A percentile compares a stretch with the other conserved stretches of the same genome.
phyloP scores from a whole-genome alignment of 2,797 vertebrate species.

The Falco rusticolus region DNA sequence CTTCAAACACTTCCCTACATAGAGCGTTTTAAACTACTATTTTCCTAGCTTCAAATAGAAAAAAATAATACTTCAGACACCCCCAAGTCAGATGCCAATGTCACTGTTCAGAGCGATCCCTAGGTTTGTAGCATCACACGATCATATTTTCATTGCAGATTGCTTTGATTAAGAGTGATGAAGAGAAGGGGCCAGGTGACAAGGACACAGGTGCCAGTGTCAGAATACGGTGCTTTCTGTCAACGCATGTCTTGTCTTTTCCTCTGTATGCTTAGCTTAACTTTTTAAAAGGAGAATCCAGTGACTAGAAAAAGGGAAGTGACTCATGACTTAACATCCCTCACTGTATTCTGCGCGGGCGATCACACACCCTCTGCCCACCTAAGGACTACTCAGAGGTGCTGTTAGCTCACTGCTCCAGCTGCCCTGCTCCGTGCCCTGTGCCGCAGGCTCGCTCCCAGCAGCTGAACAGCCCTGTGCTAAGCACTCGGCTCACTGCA shows the following conservation, averaged over 20 bases:
- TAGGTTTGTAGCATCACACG: not conserved
- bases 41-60: not conserved
- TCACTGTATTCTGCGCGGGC: not conserved
- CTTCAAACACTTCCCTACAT: not conserved
- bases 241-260: not conserved
- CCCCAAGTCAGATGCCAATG: not conserved
- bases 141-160: accelerated
- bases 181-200: not conserved
- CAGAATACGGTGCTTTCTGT: not conserved
- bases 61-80: not conserved
- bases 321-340: not conserved
- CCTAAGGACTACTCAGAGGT: not conserved
- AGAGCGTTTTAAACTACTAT: not conserved
- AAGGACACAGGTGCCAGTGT: not conserved
- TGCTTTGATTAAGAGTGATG: not conserved
- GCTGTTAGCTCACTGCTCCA: not conserved
- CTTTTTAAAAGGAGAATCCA: not conserved
- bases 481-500: not conserved
- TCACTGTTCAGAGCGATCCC: not conserved
- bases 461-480: not conserved
- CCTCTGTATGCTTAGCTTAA: not conserved
- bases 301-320: not conserved
- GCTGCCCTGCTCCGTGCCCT: not conserved
- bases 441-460: not conserved
- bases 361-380: not conserved